Conservation (phyloP, 2,113 vertebrate genomes). For the Copsychus sechellarum region DNA sequence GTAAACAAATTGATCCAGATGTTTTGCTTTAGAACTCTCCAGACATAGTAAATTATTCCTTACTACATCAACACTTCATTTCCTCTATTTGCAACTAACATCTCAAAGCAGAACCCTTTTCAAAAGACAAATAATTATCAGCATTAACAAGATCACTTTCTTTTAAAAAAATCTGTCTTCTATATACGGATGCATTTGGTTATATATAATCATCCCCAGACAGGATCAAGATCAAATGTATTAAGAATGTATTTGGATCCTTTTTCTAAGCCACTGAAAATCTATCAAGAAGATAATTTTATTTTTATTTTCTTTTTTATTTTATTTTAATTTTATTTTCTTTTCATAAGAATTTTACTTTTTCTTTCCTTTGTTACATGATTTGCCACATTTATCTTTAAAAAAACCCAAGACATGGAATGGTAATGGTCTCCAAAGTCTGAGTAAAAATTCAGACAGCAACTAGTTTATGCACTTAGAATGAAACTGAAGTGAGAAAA, state of each 20-base stretch:
- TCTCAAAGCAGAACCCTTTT: conserved; percentile 15
- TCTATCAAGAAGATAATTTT: neutral
- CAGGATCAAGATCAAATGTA: neutral
- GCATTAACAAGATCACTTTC: neutral
- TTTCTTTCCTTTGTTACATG: neutral
- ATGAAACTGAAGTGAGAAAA: neutral
- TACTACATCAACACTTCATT: conserved; percentile 19
- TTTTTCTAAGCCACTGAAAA: neutral
- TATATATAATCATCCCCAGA: neutral
- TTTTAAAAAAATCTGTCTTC: neutral
- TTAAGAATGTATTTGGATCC: neutral
- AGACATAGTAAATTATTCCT: neutral
- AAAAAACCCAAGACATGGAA: neutral
- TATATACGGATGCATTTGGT: neutral
- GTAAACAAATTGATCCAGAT: conserved; percentile 33
- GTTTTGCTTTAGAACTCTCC: neutral
- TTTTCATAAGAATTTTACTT: neutral
- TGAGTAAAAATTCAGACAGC: neutral
- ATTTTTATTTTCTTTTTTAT: too few species aligned
- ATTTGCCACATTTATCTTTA: neutral
- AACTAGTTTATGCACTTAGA: neutral
- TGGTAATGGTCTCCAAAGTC: neutral
- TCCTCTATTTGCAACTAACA: neutral
- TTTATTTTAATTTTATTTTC: too few species aligned
- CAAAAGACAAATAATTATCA: neutral